These are phyloP conservation scores for Taenioides sp. DNA, from an alignment of 2,797 vertebrate genomes.

Conservation along the genomic window DNA sequence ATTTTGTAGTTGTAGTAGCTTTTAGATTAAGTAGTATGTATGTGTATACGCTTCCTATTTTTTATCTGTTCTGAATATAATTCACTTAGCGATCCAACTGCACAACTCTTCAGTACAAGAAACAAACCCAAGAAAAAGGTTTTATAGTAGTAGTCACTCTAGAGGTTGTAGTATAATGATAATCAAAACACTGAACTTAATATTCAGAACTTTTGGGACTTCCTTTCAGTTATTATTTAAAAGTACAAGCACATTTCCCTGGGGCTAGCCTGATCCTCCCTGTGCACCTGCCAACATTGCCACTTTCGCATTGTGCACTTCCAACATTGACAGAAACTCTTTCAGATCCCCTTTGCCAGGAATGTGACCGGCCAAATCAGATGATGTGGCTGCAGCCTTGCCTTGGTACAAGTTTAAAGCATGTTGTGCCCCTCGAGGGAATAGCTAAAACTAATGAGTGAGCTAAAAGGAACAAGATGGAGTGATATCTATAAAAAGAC, in stretches of 20 bases:
- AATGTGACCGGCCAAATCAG: conserved; percentile 40
- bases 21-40: too few relatives aligned
- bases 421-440: conserved; percentile 45
- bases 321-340: conserved; percentile 17
- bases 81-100: too few relatives aligned
- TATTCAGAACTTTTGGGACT: background rate
- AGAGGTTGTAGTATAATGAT: background rate
- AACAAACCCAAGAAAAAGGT: too few relatives aligned
- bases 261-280: background rate
- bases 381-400: conserved; percentile 30
- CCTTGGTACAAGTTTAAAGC: conserved; percentile 47
- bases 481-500: conserved; percentile 76
- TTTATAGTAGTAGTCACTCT: too few relatives aligned
- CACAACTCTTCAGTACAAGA: too few relatives aligned
- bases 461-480: conserved; percentile 75
- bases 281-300: conserved; percentile 36
- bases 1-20: too few relatives aligned
- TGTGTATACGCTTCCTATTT: too few relatives aligned
- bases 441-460: conserved; percentile 65
- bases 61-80: too few relatives aligned
- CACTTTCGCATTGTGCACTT: conserved; percentile 23
- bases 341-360: conserved; percentile 47
- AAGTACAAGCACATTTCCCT: background rate
- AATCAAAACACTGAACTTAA: background rate
- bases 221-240: background rate